Base-by-base conservation (phyloP, 2,888 invertebrate genomes). In the Bursaphelenchus okinawaensis region DNA sequence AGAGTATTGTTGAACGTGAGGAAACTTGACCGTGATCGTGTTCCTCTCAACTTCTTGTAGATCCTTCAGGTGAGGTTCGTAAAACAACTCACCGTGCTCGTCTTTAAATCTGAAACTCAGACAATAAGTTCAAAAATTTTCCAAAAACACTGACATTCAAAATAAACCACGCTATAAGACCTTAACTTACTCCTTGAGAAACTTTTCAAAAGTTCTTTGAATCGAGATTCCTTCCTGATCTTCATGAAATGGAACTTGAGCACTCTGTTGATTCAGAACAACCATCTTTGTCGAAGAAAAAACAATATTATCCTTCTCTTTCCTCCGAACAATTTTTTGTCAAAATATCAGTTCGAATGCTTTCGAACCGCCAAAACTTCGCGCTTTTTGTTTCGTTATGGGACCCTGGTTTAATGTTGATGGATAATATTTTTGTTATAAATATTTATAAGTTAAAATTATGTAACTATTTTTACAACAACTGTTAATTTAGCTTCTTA, bases 181-280 rank as follows among this genome's bases (percentile, higher is more conserved):
- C n/a, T 9, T 8, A 29, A 78, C 84, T 81, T 77, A 94, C 92
- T 92, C 93, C 84, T 93, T 91, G 26, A 96, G 87, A 82, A 96
- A 96, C 84, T 92, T 93, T 83, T 93, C 92, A 84, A 96, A 96
- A 52, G 94, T 86, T 84, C 93, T 93, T 84, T 95, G 95, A 83
- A 92, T 92, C 66, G 93, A 88, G 50, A 91, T 88, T 73, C 93
- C 94, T 75, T 96, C 89, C 82, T 92, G 91, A 84, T 96, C 95
- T 82, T 89, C 89, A 31, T 58, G 29, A 24, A 64, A 20, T 16
- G 60, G 52, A 55, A 59, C 57, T 16, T 40, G 40, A 40, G 40
- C 40, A 40, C 40, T 40, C n/a, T 40, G 40, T 40, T 40, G 40
- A 40, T 40, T 40, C 40, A 40, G 40, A 40, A 40, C 40, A n/a